Evolutionary conservation across 2,797 vertebrate genomes (phyloP), one percentile per base, ranked within the genome.

Genomic region (Botia almorhae): DNA sequence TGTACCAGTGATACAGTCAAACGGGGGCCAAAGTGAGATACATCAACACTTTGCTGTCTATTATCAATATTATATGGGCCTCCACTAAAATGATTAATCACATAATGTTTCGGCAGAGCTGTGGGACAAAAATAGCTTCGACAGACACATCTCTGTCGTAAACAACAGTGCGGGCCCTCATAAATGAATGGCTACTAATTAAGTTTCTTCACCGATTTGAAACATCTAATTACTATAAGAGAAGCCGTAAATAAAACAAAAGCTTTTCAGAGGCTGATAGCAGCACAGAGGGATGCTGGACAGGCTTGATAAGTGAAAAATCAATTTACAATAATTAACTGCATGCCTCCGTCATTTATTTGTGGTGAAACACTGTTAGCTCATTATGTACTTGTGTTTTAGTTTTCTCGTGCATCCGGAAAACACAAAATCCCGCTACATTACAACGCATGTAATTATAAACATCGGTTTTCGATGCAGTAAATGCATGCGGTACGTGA

Each of bases 241-340:
- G 77, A 63, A 63, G 56, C 82, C 70, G 60, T 85, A 87, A 84
- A 83, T 80, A 74, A 83, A 75, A 69, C 65, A 67, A 70, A 43
- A 75, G 75, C 68, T 68, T 81, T 85, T 39, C 36, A 36, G 70
- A 78, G 82, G 17, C 53, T 80, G 82, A 85, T 84, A 84, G 76
- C 58, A 53, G 76, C 43, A 77, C n/a, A 74, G 68, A 48, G 77
- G 76, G 76, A 83, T 53, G 61, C 85, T 87, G 88, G 68, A 82
- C 83, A 81, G 83, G 81, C 84, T 84, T 86, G 88, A 87, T 87
- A 87, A 89, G 85, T 84, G 82, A 82, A 88, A 87, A 86, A 86
- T 86, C 82, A 82, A 76, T 87, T 82, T 86, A 83, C 80, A 80
- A 85, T 88, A 87, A 86, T 86, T 87, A 87, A 87, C 72, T 77